Percentiles rank a stretch among this genome's conserved stretches.
These are phyloP conservation scores for Ceratitis capitata DNA, from an alignment of 1,140 invertebrate genomes.

Conservation along the genomic window DNA sequence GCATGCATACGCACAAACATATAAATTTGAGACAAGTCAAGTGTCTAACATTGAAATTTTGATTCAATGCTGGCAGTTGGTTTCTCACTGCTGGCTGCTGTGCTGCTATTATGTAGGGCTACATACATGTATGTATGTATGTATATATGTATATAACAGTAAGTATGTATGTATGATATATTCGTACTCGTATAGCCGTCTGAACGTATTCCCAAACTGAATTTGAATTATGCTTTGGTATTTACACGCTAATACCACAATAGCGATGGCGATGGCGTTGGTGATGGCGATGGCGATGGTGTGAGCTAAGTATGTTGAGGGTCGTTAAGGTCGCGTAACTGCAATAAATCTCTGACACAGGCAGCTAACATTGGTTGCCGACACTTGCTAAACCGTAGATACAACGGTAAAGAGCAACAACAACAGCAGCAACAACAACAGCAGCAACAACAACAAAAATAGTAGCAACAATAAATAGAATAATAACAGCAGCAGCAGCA, in stretches of 20 bases:
- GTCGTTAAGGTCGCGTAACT: background rate
- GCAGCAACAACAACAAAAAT: background rate
- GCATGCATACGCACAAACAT: background rate
- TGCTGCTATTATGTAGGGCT: background rate
- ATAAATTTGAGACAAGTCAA: background rate
- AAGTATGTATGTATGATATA: background rate
- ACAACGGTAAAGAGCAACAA: background rate
- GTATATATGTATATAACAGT: background rate
- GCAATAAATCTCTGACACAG: background rate
- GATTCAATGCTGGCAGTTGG: background rate
- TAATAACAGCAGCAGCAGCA: background rate
- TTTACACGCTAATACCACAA: background rate
- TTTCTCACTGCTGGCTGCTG: background rate
- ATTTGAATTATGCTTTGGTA: background rate
- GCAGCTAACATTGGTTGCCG: background rate
- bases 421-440: background rate
- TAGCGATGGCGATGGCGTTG: no score
- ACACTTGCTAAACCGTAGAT: background rate
- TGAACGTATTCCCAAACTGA: background rate
- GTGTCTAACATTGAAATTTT: slow-evolving; percentile 26
- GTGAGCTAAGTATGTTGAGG: background rate
- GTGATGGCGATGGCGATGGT: no score
- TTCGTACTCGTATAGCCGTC: background rate
- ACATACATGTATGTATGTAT: background rate
- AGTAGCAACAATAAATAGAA: background rate